A percentile compares a stretch with the other conserved stretches of the same genome.
Conservation (phyloP, 2,888 invertebrate genomes). For the Gastrophysa polygoni region DNA sequence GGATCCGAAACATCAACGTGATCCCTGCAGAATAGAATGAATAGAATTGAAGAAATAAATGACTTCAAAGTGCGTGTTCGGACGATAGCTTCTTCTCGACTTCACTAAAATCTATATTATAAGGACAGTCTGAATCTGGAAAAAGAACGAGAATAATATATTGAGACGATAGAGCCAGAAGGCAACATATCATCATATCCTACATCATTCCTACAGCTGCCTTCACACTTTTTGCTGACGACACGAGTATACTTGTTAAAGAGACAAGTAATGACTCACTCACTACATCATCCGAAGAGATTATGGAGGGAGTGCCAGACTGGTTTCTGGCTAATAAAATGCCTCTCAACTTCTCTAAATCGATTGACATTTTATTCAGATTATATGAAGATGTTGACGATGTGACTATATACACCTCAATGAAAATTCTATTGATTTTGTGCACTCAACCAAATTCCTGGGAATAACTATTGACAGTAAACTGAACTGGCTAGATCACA, state of each 20-base stretch:
- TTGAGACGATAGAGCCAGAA: no score
- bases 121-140: no score
- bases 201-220: background rate
- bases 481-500: constrained; percentile 1
- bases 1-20: no score
- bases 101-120: no score
- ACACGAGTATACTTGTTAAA: background rate
- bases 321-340: constrained; percentile 1
- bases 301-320: constrained; percentile 1
- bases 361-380: background rate
- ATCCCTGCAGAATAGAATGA: no score
- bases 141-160: no score
- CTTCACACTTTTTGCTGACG: constrained; percentile 1
- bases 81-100: no score
- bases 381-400: constrained; percentile 8
- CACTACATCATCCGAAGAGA: background rate
- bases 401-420: background rate
- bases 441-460: constrained; percentile 6
- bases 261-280: background rate
- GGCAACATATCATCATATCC: no score
- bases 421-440: constrained; percentile 7
- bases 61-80: no score
- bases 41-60: no score
- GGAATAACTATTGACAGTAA: background rate
- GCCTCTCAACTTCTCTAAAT: background rate